phyloP scores from a whole-genome alignment of 1,140 invertebrate genomes.

The Stratiolaelaps scimitus region DNA sequence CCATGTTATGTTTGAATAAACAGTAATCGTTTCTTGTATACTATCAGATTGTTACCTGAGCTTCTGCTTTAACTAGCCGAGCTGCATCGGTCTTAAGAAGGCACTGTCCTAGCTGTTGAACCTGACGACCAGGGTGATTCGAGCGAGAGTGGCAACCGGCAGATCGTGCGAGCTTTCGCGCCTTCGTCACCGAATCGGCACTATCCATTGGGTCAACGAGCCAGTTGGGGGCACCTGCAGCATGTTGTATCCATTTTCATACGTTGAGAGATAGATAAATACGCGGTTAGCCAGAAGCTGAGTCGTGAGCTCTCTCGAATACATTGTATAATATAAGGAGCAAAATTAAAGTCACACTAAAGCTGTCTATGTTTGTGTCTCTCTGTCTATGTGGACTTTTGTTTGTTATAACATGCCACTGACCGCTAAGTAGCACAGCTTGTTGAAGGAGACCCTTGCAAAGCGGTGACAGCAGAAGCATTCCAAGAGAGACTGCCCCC shows the following conservation, averaged over 20 bases:
- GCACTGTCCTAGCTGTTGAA: conserved; percentile 7
- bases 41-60: too few species aligned
- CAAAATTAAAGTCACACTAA: too few species aligned
- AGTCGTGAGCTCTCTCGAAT: too few species aligned
- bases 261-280: neutral
- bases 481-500: conserved; percentile 39
- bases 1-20: too few species aligned
- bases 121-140: neutral
- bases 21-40: too few species aligned
- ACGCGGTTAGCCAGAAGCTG: neutral
- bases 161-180: neutral
- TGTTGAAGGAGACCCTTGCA: conserved; percentile 33
- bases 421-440: conserved; percentile 40
- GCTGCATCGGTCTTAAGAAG: conserved; percentile 1
- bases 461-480: conserved; percentile 40
- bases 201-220: conserved; percentile 21
- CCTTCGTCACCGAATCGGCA: neutral
- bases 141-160: neutral
- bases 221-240: conserved; percentile 20
- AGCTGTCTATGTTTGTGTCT: too few species aligned
- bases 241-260: neutral
- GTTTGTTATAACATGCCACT: too few species aligned
- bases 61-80: neutral
- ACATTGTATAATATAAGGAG: too few species aligned
- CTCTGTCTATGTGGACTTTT: too few species aligned